Percentiles rank a stretch among this genome's conserved stretches.
phyloP scores from a whole-genome alignment of 2,797 vertebrate species.

The Acomys russatus region DNA sequence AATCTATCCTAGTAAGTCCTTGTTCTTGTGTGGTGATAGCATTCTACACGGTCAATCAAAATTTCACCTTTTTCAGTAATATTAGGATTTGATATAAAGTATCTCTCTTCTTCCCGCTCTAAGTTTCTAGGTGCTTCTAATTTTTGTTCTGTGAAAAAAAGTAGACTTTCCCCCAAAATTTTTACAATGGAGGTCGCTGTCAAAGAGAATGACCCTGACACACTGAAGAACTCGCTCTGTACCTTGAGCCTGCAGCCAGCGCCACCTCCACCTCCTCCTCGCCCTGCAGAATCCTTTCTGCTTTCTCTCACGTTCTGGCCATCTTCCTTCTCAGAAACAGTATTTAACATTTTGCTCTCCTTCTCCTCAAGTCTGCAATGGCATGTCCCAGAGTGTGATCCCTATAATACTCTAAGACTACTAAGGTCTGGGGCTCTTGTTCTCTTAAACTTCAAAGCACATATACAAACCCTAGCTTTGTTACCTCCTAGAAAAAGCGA shows the following conservation, averaged over 20 bases:
- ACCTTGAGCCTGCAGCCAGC: neutral
- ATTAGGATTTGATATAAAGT: slow-evolving; percentile 40
- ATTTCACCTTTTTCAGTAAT: slow-evolving; percentile 28
- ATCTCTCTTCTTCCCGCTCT: neutral
- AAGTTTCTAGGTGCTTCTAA: slow-evolving; percentile 6
- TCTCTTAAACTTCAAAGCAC: slow-evolving; percentile 39
- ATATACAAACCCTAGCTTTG: neutral
- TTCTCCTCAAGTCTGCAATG: neutral
- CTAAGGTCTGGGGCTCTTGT: neutral
- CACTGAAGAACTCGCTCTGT: no score
- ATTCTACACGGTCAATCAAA: neutral
- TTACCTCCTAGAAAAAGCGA: slow-evolving; percentile 13
- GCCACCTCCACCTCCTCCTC: no score
- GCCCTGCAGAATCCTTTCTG: neutral
- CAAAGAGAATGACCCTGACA: neutral
- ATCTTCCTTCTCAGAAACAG: neutral
- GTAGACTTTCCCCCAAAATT: neutral
- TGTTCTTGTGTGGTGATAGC: neutral
- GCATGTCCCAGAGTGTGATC: neutral
- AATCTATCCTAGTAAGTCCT: slow-evolving; percentile 14
- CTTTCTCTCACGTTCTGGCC: neutral
- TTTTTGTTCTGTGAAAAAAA: neutral
- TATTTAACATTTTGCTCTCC: neutral
- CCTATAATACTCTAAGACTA: neutral
- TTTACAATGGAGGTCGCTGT: neutral